These are phyloP conservation scores for Caranx melampygus DNA, from an alignment of 2,113 vertebrate species.

Conservation along the genomic window DNA sequence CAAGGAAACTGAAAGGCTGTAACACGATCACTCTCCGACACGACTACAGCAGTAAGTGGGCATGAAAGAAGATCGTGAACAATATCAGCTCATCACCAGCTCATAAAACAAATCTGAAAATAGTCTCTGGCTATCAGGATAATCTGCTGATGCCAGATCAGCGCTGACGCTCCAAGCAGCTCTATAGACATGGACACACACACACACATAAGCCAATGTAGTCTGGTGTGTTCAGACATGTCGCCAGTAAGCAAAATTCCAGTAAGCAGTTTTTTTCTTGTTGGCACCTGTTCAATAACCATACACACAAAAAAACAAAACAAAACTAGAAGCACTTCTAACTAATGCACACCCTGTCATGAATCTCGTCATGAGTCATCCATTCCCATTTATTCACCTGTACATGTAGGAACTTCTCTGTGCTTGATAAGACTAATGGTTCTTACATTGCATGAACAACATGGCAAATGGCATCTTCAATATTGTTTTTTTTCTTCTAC, in stretches of 20 bases:
- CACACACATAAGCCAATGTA: background rate
- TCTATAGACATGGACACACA: background rate
- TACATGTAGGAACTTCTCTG: background rate
- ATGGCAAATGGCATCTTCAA: too few relatives aligned
- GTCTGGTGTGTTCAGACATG: conserved; percentile 68
- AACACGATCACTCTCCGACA: background rate
- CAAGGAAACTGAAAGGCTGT: background rate
- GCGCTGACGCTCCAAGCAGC: background rate
- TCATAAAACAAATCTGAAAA: conserved; percentile 4
- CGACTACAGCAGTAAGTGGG: background rate
- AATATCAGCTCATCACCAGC: background rate
- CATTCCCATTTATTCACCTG: background rate
- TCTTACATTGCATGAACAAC: too few relatives aligned
- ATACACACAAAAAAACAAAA: background rate
- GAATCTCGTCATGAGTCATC: background rate
- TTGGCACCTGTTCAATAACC: conserved; percentile 17
- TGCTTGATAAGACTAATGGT: background rate
- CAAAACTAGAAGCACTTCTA: background rate
- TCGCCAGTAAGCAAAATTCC: conserved; percentile 49
- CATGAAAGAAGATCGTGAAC: background rate
- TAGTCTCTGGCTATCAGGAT: background rate
- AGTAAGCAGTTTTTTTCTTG: conserved; percentile 8
- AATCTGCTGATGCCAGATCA: background rate
- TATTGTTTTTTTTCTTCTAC: background rate
- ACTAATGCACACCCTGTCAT: background rate